A percentile compares a stretch with the other conserved stretches of the same genome.
Conservation (phyloP, 1,140 invertebrate genomes). For the Neuroterus valhalla region DNA sequence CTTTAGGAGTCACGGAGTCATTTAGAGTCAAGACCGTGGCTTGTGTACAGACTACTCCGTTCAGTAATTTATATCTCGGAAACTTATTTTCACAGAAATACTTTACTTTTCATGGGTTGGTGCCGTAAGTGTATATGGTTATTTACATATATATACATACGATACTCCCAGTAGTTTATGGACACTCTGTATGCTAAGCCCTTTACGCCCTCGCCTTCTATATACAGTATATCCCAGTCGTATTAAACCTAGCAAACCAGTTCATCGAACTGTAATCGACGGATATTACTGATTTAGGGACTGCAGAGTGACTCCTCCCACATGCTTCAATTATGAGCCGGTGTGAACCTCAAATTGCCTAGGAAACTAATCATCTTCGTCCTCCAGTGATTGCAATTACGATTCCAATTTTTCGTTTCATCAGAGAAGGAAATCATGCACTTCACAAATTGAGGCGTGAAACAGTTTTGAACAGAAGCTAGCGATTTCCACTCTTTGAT, state of each 20-base stretch:
- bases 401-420: slow-evolving; percentile 22
- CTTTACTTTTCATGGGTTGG: slow-evolving; percentile 1
- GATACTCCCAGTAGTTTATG: not conserved
- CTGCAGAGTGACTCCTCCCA: slow-evolving; percentile 2
- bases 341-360: slow-evolving; percentile 11
- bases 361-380: slow-evolving; percentile 24
- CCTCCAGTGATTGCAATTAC: slow-evolving; percentile 12
- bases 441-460: not conserved
- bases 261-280: slow-evolving; percentile 27
- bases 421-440: slow-evolving; percentile 20
- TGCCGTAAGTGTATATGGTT: not conserved
- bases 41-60: not conserved
- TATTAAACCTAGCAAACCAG: slow-evolving; percentile 26
- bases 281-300: slow-evolving; percentile 28
- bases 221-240: not conserved
- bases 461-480: not conserved
- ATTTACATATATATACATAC: not conserved
- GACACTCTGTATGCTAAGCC: slow-evolving; percentile 14
- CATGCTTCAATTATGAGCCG: slow-evolving; percentile 2
- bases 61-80: slow-evolving; percentile 6
- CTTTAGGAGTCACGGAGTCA: slow-evolving; percentile 22
- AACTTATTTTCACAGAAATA: slow-evolving; percentile 16
- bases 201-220: not conserved
- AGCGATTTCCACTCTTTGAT: not conserved
- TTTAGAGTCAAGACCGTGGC: slow-evolving; percentile 25